These are phyloP conservation scores for Elanus axillaris DNA, from an alignment of 2,113 vertebrate genomes.

Conservation along the genomic window DNA sequence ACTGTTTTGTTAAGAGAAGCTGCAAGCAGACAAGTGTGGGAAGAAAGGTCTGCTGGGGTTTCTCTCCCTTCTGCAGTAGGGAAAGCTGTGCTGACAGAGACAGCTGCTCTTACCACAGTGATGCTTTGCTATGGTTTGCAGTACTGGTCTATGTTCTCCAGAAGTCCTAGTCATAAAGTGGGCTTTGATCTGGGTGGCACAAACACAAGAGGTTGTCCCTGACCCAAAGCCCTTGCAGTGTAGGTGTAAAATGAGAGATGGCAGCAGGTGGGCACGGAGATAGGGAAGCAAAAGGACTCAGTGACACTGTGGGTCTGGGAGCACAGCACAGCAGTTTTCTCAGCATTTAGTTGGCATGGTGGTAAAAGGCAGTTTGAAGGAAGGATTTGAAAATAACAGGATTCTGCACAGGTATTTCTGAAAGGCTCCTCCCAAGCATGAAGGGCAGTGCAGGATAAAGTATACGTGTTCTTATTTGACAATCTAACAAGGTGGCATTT, in stretches of 20 bases:
- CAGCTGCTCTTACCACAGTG: not conserved
- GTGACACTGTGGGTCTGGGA: not conserved
- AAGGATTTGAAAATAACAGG: not conserved
- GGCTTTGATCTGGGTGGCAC: not conserved
- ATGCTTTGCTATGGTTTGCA: not conserved
- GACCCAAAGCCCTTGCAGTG: not conserved
- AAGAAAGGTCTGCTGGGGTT: not conserved
- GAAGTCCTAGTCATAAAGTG: not conserved
- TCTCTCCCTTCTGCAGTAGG: not conserved
- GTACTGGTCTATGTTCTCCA: not conserved
- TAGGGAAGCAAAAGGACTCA: not conserved
- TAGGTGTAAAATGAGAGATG: not conserved
- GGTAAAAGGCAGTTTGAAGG: not conserved
- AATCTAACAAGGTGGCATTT: not conserved
- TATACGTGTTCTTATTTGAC: not conserved
- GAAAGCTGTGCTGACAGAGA: not conserved
- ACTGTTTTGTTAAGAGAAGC: not conserved
- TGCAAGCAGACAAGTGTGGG: not conserved
- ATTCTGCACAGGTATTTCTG: not conserved
- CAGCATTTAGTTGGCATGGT: not conserved
- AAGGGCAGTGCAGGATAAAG: not conserved
- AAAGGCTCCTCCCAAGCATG: not conserved
- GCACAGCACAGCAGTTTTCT: not conserved
- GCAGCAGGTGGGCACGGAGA: not conserved
- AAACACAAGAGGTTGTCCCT: not conserved